Conservation (phyloP, 35 echinoderm and acorn worm genomes). For the Apostichopus californicus region DNA sequence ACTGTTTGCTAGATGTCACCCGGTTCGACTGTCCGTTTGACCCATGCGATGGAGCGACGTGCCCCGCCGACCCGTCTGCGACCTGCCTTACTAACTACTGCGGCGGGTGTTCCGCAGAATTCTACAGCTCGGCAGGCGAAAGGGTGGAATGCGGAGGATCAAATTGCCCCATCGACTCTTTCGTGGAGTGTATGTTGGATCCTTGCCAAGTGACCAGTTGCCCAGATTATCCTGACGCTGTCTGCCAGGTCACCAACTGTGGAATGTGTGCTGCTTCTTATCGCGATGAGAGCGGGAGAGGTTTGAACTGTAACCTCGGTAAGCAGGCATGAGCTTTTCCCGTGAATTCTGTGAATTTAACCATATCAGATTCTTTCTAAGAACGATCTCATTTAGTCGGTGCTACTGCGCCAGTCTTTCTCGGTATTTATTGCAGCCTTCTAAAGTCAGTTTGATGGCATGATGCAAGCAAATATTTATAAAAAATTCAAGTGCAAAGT, state of each 20-base stretch:
- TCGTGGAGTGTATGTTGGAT: constrained; percentile 7
- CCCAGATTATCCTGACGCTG: constrained; percentile 17
- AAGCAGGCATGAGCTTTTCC: not conserved
- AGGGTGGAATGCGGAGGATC: constrained; percentile 1
- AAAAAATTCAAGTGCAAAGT: no score
- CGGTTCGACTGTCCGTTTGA: constrained; percentile 46
- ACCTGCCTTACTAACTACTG: constrained; percentile 53
- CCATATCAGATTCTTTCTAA: no score
- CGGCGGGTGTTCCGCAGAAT: constrained; percentile 45
- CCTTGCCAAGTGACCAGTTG: constrained; percentile 37
- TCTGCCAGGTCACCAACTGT: constrained; percentile 38
- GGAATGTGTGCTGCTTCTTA: constrained; percentile 31
- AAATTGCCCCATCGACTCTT: not conserved
- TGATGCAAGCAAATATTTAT: no score
- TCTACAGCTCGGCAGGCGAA: constrained; percentile 19
- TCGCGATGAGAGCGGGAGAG: not conserved
- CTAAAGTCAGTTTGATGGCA: no score
- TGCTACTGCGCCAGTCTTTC: no score
- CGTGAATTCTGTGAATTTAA: no score
- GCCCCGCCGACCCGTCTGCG: constrained; percentile 42
- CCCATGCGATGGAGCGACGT: constrained; percentile 43
- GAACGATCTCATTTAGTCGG: no score
- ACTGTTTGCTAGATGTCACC: constrained; percentile 29
- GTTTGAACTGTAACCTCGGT: not conserved
- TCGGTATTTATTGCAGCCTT: no score